These are phyloP conservation scores for Hypomesus transpacificus DNA, from an alignment of 2,113 vertebrate genomes.

Conservation along the genomic window DNA sequence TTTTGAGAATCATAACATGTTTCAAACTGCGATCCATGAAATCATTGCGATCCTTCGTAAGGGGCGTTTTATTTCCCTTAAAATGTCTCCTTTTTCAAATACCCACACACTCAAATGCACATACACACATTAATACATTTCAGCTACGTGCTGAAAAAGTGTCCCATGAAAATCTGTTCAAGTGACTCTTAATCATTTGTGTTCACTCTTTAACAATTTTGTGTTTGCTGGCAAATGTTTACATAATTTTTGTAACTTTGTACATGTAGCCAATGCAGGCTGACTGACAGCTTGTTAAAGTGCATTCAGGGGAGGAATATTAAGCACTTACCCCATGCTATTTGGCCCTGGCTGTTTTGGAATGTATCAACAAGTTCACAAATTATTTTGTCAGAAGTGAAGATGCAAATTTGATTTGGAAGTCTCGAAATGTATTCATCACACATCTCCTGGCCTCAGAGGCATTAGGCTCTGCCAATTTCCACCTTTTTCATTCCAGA, in stretches of 20 bases:
- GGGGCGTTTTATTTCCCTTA: no score
- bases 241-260: background rate
- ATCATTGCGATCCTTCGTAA: background rate
- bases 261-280: background rate
- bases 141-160: background rate
- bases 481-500: no score
- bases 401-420: background rate
- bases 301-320: slow-evolving; percentile 3
- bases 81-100: no score
- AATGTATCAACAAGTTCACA: slow-evolving; percentile 22
- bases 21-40: background rate
- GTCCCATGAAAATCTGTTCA: background rate
- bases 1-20: background rate
- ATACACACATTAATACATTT: background rate
- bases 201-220: no score
- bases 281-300: slow-evolving; percentile 37
- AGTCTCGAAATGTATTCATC: background rate
- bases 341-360: background rate
- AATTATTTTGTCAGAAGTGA: slow-evolving; percentile 1
- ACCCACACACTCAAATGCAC: no score
- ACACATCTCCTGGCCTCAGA: background rate
- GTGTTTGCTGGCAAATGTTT: no score
- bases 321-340: slow-evolving; percentile 20
- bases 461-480: no score
- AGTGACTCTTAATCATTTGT: no score